Percentiles rank a stretch among this genome's conserved stretches.
Evolutionary conservation across 1,140 invertebrate species (phyloP).

Genomic region (Drosophila melanica): DNA sequence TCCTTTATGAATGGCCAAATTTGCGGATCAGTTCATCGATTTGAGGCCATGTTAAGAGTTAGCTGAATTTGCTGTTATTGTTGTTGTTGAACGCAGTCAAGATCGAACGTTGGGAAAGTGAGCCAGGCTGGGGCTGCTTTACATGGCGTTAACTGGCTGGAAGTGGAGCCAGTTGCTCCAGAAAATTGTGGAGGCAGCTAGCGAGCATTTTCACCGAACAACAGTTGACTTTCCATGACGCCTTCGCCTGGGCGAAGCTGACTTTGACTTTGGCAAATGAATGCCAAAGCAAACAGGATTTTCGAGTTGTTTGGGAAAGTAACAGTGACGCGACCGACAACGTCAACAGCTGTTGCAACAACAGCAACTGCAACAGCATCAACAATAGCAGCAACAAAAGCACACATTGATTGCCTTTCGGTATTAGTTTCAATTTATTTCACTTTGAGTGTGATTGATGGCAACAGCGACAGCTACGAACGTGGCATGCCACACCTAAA

Average conservation of each 20-base stretch:
- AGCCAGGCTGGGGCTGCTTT: slow-evolving; percentile 20
- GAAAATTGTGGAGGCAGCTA: slow-evolving; percentile 17
- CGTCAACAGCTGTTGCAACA: slow-evolving; percentile 64
- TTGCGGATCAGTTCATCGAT: slow-evolving; percentile 5
- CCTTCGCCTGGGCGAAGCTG: slow-evolving; percentile 6
- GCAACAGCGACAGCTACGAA: slow-evolving; percentile 61
- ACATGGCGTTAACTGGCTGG: slow-evolving; percentile 22
- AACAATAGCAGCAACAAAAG: slow-evolving; percentile 32
- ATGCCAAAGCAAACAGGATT: slow-evolving; percentile 66
- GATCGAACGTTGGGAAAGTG: slow-evolving; percentile 36
- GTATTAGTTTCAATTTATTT: slow-evolving; percentile 78
- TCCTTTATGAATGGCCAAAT: slow-evolving; percentile 4
- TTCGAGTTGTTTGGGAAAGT: slow-evolving; percentile 67
- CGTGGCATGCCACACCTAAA: slow-evolving; percentile 39
- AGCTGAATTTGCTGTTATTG: not conserved
- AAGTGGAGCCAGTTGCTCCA: slow-evolving; percentile 35
- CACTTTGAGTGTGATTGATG: slow-evolving; percentile 74
- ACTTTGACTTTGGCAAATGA: slow-evolving; percentile 57
- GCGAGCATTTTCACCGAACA: slow-evolving; percentile 37
- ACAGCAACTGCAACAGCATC: slow-evolving; percentile 14
- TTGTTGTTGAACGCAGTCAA: not conserved
- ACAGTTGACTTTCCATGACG: slow-evolving; percentile 53
- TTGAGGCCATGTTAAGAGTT: slow-evolving; percentile 2
- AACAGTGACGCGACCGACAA: slow-evolving; percentile 36
- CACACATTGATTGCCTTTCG: slow-evolving; percentile 74